These are phyloP conservation scores for Pseudochromis fuscus DNA, from an alignment of 2,797 vertebrate species.

Conservation along the genomic window DNA sequence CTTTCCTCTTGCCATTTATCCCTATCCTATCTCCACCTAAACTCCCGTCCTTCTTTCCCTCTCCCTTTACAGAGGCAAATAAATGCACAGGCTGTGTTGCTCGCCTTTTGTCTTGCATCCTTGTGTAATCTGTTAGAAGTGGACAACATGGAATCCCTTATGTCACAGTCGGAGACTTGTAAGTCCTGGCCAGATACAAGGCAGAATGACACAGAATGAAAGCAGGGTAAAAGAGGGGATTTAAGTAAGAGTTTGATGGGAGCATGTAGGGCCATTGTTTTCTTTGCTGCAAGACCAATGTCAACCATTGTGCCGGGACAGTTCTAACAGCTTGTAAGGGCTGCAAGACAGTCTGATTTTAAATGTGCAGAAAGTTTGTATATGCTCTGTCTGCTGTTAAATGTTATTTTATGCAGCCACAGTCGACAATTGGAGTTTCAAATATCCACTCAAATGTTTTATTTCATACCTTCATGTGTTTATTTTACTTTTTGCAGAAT, in stretches of 20 bases:
- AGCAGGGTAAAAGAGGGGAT: constrained; percentile 76
- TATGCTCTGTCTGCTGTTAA: constrained; percentile 42
- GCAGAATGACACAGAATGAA: constrained; percentile 80
- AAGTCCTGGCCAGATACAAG: constrained; percentile 83
- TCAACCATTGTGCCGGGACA: constrained; percentile 74
- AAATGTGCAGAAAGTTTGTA: constrained; percentile 53
- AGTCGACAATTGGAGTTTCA: constrained; percentile 20
- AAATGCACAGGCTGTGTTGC: constrained; percentile 82
- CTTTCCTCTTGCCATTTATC: constrained; percentile 55
- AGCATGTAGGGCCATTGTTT: constrained; percentile 80
- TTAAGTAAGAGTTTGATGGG: constrained; percentile 80
- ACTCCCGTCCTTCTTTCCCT: constrained; percentile 38
- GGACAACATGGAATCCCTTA: constrained; percentile 84
- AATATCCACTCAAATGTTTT: not conserved
- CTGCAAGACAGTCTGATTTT: constrained; percentile 53
- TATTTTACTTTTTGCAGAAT: not conserved
- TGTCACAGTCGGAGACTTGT: constrained; percentile 85
- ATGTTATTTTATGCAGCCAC: constrained; percentile 14
- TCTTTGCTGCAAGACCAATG: constrained; percentile 74
- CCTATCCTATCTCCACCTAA: constrained; percentile 31
- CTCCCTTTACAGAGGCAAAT: constrained; percentile 83
- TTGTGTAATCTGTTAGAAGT: constrained; percentile 86
- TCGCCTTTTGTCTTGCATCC: constrained; percentile 88
- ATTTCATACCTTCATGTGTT: constrained; percentile 20
- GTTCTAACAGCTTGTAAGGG: constrained; percentile 69